These are phyloP conservation scores for Megaleporinus macrocephalus DNA, from an alignment of 2,113 vertebrate species.

Conservation along the genomic window DNA sequence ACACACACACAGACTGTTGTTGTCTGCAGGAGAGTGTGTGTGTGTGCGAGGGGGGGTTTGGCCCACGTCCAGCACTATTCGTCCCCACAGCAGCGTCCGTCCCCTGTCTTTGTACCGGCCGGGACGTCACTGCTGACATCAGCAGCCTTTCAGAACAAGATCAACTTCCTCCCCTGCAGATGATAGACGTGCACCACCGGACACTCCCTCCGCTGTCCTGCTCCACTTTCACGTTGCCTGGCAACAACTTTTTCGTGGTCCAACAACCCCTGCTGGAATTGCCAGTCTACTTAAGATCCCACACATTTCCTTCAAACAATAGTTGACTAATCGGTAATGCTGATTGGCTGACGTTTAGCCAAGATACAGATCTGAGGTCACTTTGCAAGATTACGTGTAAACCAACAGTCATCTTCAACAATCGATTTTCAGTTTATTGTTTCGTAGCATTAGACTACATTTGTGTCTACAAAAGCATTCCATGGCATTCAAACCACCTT, in stretches of 20 bases:
- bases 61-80: background rate
- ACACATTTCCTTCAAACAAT: conserved; percentile 9
- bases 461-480: background rate
- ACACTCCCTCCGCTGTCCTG: conserved; percentile 49
- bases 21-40: conserved; percentile 10
- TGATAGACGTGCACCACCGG: conserved; percentile 35
- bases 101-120: conserved; percentile 32
- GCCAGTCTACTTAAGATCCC: background rate
- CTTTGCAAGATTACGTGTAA: background rate
- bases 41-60: conserved; percentile 12
- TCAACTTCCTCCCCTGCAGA: conserved; percentile 61
- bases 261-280: conserved; percentile 33
- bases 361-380: background rate
- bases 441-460: background rate
- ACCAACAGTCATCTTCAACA: background rate
- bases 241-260: conserved; percentile 53
- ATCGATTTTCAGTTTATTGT: background rate
- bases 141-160: conserved; percentile 39
- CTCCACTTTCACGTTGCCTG: conserved; percentile 60
- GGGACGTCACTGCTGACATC: conserved; percentile 52
- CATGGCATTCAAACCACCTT: background rate
- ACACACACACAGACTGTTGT: conserved; percentile 2
- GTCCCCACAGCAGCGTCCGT: conserved; percentile 14
- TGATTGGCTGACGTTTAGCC: background rate
- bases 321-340: background rate